Evolutionary conservation across 2,113 vertebrate species (phyloP).

Genomic region (Thamnaconus septentrionalis): DNA sequence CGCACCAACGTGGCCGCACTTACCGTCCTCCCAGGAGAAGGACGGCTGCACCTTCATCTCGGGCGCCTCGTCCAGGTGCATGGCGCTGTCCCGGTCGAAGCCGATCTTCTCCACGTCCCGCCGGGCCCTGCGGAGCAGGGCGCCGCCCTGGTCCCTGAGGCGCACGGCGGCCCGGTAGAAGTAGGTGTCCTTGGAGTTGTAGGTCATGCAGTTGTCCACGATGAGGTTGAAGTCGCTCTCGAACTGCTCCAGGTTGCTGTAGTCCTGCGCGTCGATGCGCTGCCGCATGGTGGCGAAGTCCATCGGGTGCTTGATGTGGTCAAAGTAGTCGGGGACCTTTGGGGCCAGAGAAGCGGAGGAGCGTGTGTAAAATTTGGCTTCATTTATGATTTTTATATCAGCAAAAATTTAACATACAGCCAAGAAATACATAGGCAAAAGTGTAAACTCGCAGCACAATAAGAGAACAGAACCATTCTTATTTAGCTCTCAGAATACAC

Average conservation of each 20-base stretch:
- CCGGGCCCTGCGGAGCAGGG: conserved; percentile 87
- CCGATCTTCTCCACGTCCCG: conserved; percentile 86
- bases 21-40: conserved; percentile 97
- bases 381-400: too few species aligned
- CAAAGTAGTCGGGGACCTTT: conserved; percentile 95
- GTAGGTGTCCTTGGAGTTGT: conserved; percentile 96
- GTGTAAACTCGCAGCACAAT: too few species aligned
- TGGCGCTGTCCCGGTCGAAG: conserved; percentile 88
- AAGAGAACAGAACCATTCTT: too few species aligned
- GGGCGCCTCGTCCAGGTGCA: conserved; percentile 87
- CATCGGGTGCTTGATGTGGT: conserved; percentile 94
- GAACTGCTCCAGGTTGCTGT: conserved; percentile 87
- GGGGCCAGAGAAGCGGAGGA: neutral
- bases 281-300: conserved; percentile 95
- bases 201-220: conserved; percentile 94
- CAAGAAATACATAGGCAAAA: too few species aligned
- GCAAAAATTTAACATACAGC: too few species aligned
- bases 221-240: conserved; percentile 95
- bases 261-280: conserved; percentile 86
- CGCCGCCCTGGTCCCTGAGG: conserved; percentile 93
- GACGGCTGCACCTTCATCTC: conserved; percentile 77
- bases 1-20: conserved; percentile 34
- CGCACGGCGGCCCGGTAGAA: conserved; percentile 92
- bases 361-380: too few species aligned
- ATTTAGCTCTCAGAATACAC: too few species aligned